Evolutionary conservation across 2,113 vertebrate species (phyloP).

Genomic region (Hipposideros armiger): DNA sequence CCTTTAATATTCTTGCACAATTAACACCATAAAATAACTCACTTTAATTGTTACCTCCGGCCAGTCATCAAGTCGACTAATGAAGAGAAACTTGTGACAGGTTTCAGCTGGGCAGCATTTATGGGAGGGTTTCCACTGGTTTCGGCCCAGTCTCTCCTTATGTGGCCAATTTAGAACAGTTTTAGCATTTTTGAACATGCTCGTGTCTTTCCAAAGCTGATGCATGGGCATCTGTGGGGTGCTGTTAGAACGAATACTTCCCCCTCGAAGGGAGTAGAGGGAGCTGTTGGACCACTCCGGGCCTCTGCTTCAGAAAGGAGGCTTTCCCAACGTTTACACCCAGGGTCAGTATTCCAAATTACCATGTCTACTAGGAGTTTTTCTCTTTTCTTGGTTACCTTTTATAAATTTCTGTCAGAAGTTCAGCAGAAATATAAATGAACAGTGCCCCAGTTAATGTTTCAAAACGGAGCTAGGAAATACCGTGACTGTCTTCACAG

Average conservation of each 20-base stretch:
- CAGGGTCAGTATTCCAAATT: neutral
- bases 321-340: slow-evolving; percentile 6
- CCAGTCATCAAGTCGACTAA: slow-evolving; percentile 84
- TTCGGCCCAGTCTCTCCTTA: slow-evolving; percentile 54
- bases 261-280: slow-evolving; percentile 64
- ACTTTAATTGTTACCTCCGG: slow-evolving; percentile 87
- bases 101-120: slow-evolving; percentile 77
- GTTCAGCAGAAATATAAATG: neutral
- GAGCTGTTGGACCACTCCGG: slow-evolving; percentile 53
- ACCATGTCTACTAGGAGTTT: neutral
- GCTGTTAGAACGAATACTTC: neutral
- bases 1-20: slow-evolving; percentile 85
- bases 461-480: neutral
- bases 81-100: slow-evolving; percentile 85
- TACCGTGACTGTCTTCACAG: neutral
- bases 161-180: slow-evolving; percentile 66
- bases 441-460: neutral
- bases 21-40: slow-evolving; percentile 84
- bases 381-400: neutral
- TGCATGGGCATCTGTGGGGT: too few species aligned
- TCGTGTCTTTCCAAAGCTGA: neutral
- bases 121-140: slow-evolving; percentile 69
- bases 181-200: neutral
- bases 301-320: neutral
- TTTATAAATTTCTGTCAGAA: neutral